Evolutionary conservation across 2,888 invertebrate species (phyloP).

Genomic region (Drosophila anceps): DNA sequence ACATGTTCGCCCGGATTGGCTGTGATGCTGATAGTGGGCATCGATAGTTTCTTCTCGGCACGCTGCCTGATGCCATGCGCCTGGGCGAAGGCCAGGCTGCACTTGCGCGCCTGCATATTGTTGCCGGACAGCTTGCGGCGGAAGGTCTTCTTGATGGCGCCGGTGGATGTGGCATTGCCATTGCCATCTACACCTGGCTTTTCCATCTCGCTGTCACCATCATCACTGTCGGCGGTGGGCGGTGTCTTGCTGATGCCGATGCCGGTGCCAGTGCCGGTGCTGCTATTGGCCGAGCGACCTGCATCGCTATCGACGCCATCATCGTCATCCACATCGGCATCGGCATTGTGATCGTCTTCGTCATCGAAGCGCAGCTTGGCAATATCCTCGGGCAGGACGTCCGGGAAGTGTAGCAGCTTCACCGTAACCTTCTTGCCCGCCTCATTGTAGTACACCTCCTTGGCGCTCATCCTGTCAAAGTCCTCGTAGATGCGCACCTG

Average conservation of each 20-base stretch:
- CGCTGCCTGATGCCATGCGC: slow-evolving; percentile 83
- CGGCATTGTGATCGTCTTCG: slow-evolving; percentile 36
- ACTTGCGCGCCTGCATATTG: slow-evolving; percentile 81
- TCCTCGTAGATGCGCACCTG: slow-evolving; percentile 85
- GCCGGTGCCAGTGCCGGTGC: neutral
- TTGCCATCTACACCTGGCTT: slow-evolving; percentile 23
- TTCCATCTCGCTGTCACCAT: slow-evolving; percentile 28
- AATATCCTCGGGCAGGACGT: slow-evolving; percentile 84
- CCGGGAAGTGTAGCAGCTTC: slow-evolving; percentile 84
- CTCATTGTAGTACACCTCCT: slow-evolving; percentile 85
- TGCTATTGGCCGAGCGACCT: slow-evolving; percentile 2
- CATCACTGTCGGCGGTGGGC: slow-evolving; percentile 48
- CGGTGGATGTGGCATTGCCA: slow-evolving; percentile 8
- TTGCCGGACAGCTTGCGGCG: slow-evolving; percentile 84
- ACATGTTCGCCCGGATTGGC: slow-evolving; percentile 65
- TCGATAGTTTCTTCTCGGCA: slow-evolving; percentile 73
- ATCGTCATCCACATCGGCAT: slow-evolving; percentile 50
- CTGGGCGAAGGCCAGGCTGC: slow-evolving; percentile 84
- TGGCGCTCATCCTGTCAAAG: slow-evolving; percentile 86
- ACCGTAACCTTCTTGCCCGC: slow-evolving; percentile 85
- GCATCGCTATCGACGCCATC: slow-evolving; percentile 38
- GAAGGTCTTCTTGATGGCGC: slow-evolving; percentile 72
- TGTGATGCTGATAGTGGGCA: slow-evolving; percentile 78
- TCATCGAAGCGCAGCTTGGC: slow-evolving; percentile 83
- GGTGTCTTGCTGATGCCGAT: slow-evolving; percentile 12